Evolutionary conservation across 2,888 invertebrate species (phyloP), one percentile per base, ranked within the genome.

Genomic region (Coleophora deauratella): DNA sequence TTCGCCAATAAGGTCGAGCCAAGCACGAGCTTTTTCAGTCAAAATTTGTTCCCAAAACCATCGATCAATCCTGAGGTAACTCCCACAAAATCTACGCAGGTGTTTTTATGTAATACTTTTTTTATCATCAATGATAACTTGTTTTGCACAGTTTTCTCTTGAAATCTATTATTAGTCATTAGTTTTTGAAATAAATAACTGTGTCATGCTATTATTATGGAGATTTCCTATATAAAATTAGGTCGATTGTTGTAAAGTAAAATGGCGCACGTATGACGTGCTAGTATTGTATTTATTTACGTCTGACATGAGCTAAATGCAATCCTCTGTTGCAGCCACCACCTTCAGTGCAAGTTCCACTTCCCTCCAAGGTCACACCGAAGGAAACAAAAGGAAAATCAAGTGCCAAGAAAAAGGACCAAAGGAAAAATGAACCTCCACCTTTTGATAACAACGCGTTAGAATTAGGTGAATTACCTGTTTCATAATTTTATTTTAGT

Each of bases 1-100:
- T 85, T 81, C 51, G 80, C 77, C n/a, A 81, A 80, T 56, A 82
- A 74, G 64, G 73, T 82, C 54, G 70, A 69, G 50, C 74, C 84
- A 42, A 77, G 75, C 54, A 81, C 79, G 33, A 81, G 79, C 59
- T 76, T 74, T 64, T 76, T 76, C 54, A 72, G 58, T 47, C 69
- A 68, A 57, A 69, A 62, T 68, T 66, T 55, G 49, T 50, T 59
- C 42, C 47, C 56, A 45, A 75, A 75, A 65, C 59, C 68, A 43
- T 54, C 62, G 54, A 65, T 67, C 52, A 66, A 60, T 43, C 60
- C 68, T 44, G 65, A 72, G 75, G 82, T 82, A 61, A 76, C 78
- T 72, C n/a, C n/a, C 65, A 62, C 53, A 54, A 49, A 45, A 47
- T 50, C 33, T 28, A 35, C 27, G 42, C 44, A 44, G 39, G 45